Percentiles rank a stretch among this genome's conserved stretches.
phyloP scores from a whole-genome alignment of 2,113 vertebrate species.

The Seriola aureovittata region DNA sequence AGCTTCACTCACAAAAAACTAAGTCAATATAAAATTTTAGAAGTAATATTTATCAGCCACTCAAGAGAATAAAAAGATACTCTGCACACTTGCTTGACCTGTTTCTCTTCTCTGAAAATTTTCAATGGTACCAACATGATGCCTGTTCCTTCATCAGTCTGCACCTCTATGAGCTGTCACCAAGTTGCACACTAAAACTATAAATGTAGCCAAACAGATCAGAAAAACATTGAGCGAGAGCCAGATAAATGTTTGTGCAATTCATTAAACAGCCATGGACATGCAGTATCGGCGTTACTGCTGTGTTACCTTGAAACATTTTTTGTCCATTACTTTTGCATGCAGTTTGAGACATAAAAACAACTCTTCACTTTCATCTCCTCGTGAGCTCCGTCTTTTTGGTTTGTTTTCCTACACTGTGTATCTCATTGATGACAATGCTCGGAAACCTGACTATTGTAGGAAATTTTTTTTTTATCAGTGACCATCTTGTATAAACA shows the following conservation, averaged over 20 bases:
- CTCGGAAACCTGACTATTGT: not conserved
- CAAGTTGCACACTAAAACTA: not conserved
- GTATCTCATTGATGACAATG: not conserved
- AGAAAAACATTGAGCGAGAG: not conserved
- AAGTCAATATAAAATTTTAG: too few relatives aligned
- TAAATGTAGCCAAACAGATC: not conserved
- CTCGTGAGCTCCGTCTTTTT: too few relatives aligned
- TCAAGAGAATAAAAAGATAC: too few relatives aligned
- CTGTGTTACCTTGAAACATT: not conserved
- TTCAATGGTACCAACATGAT: too few relatives aligned
- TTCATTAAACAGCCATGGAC: not conserved
- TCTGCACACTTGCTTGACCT: too few relatives aligned
- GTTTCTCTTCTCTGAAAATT: too few relatives aligned
- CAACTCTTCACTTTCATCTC: not conserved
- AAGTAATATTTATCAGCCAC: too few relatives aligned
- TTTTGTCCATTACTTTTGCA: not conserved
- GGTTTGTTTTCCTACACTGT: not conserved
- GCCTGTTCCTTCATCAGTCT: not conserved
- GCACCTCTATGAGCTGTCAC: not conserved
- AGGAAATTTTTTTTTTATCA: too few relatives aligned
- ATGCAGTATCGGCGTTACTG: not conserved
- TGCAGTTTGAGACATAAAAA: not conserved
- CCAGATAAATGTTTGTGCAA: not conserved
- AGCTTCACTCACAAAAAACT: too few relatives aligned
- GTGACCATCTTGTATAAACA: too few relatives aligned